phyloP scores from a whole-genome alignment of 2,113 vertebrate genomes.

The Pardalotus punctatus region DNA sequence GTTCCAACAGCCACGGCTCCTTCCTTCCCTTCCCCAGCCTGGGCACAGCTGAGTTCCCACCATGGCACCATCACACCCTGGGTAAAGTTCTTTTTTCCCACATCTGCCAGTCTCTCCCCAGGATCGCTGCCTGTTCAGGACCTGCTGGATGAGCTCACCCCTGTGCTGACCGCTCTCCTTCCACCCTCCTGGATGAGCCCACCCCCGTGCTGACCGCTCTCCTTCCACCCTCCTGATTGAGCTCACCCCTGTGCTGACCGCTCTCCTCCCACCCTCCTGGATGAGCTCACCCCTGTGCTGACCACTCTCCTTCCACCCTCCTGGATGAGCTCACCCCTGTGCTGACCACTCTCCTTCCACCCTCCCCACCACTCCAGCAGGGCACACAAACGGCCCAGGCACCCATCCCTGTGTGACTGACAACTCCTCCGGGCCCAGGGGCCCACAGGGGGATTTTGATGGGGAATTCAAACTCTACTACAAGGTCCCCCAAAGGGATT shows the following conservation, averaged over 20 bases:
- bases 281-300: neutral
- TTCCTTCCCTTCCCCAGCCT: neutral
- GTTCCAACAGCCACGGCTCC: neutral
- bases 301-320: neutral
- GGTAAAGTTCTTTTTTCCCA: neutral
- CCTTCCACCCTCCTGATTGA: neutral
- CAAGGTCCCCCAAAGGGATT: fast-evolving
- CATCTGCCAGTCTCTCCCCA: neutral
- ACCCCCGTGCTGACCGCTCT: neutral
- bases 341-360: neutral
- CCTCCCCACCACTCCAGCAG: neutral
- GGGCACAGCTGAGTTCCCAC: neutral
- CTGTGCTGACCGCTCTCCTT: neutral
- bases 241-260: neutral
- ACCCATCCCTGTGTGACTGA: neutral
- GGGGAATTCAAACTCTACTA: neutral
- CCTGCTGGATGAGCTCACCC: neutral
- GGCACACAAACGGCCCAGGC: neutral
- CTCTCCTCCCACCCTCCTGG: neutral
- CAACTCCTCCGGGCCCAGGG: neutral
- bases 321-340: neutral
- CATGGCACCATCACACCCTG: neutral
- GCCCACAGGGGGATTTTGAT: neutral
- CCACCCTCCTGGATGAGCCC: neutral
- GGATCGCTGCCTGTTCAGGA: neutral